These are phyloP conservation scores for Plecturocebus donacophilus DNA, from an alignment of 2,113 vertebrate genomes.

Conservation along the genomic window DNA sequence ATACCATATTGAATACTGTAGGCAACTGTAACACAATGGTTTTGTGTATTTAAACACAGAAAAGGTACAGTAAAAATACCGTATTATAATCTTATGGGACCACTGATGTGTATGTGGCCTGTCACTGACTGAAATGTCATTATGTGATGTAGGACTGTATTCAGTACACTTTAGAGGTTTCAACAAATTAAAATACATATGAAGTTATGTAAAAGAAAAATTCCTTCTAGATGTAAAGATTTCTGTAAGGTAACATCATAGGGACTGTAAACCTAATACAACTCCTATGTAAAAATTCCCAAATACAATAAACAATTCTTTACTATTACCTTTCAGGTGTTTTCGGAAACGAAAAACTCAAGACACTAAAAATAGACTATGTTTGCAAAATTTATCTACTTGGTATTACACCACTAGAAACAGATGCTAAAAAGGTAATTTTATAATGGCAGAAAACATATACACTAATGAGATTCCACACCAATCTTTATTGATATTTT, in stretches of 20 bases:
- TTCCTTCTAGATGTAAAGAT: conserved; percentile 14
- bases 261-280: neutral
- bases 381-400: neutral
- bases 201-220: neutral
- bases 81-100: neutral
- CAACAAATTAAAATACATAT: conserved; percentile 10
- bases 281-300: conserved; percentile 25
- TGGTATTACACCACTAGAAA: conserved; percentile 37
- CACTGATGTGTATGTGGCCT: neutral
- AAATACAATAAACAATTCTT: conserved; percentile 13
- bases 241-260: neutral
- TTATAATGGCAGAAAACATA: conserved; percentile 67
- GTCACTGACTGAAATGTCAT: neutral
- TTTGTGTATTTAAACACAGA: neutral
- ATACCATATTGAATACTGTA: neutral
- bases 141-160: neutral
- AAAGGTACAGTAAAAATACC: neutral
- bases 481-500: conserved; percentile 69
- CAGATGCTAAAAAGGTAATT: conserved; percentile 33
- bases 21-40: neutral
- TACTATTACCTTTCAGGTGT: neutral
- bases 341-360: conserved; percentile 25
- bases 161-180: conserved; percentile 43
- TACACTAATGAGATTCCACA: conserved; percentile 65
- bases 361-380: conserved; percentile 15